Percentiles rank a stretch among this genome's conserved stretches.
Conservation (phyloP, 1,140 invertebrate genomes). For the Anagrus nilaparvatae region DNA sequence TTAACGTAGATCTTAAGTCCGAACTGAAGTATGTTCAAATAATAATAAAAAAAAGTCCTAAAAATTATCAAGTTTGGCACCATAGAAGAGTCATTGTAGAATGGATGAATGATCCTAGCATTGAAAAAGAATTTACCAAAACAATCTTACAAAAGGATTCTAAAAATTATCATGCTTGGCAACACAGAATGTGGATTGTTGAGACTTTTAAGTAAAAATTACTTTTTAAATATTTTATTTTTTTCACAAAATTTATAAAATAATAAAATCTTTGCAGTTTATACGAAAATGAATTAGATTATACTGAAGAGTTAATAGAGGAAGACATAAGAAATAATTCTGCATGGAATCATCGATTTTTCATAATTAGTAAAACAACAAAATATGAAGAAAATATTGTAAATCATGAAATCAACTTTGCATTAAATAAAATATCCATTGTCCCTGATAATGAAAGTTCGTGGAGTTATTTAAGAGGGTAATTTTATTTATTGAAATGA, state of each 20-base stretch:
- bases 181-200: conserved; percentile 92
- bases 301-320: conserved; percentile 65
- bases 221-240: too few species aligned
- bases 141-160: conserved; percentile 73
- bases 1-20: conserved; percentile 68
- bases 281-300: conserved; percentile 78
- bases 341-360: conserved; percentile 98
- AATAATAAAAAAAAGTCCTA: conserved; percentile 83
- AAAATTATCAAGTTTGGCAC: conserved; percentile 93
- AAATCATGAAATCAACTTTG: conserved; percentile 65
- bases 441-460: conserved; percentile 92
- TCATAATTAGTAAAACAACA: conserved; percentile 72
- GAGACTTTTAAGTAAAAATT: conserved; percentile 75
- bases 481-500: conserved; percentile 29
- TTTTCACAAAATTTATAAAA: not conserved
- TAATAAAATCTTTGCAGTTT: conserved; percentile 48
- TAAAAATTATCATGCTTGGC: conserved; percentile 99
- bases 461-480: conserved; percentile 95
- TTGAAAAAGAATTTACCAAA: conserved; percentile 77
- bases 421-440: conserved; percentile 68
- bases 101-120: conserved; percentile 66
- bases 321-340: conserved; percentile 97
- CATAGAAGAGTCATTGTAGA: conserved; percentile 82
- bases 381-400: conserved; percentile 68
- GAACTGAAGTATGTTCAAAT: conserved; percentile 78